Evolutionary conservation across 2,888 invertebrate species (phyloP), one percentile per base, ranked within the genome.

Genomic region (Chrysotoxum bicinctum): DNA sequence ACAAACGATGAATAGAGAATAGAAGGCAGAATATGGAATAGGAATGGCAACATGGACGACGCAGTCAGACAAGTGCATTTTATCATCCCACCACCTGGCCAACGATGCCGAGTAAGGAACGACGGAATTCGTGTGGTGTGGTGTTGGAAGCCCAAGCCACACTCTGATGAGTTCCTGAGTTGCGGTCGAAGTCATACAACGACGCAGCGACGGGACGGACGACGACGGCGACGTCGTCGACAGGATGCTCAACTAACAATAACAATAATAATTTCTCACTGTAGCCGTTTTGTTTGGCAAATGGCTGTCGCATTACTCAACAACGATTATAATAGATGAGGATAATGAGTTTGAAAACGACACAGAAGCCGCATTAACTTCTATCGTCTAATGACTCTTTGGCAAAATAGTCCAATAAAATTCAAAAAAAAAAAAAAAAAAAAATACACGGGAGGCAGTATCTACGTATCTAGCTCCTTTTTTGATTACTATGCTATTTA

Each of bases 201-300:
- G 37, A 56, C 37, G 32, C 0, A 37, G 40, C 9, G n/a, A 21
- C 35, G 10, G n/a, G n/a, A 60, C 32, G 21, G 32, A 45, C 30
- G 43, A 58, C 37, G 19, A 14, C 23, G 52, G 8, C 19, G 19
- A 9, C 26, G 8, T 9, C 37, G 52, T 16, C 21, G 75, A 62
- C 77, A 60, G 68, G 54, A 80, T 80, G 68, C 70, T 80, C 68
- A 64, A 32, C 48, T 50, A 62, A 70, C 74, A 85, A 79, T 75
- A 76, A 80, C 60, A 66, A 70, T 75, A 72, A 79, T 78, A 74
- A 70, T 60, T 66, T 72, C 78, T 69, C 79, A 50, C 56, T 68
- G 60, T 45, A 74, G 64, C 66, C 56, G 75, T 75, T 84, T 79
- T 80, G 75, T 84, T 84, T 84, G 79, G 79, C 66, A 84, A 84